Evolutionary conservation across 2,797 vertebrate genomes (phyloP).

Genomic region (Novumbra hubbsi): DNA sequence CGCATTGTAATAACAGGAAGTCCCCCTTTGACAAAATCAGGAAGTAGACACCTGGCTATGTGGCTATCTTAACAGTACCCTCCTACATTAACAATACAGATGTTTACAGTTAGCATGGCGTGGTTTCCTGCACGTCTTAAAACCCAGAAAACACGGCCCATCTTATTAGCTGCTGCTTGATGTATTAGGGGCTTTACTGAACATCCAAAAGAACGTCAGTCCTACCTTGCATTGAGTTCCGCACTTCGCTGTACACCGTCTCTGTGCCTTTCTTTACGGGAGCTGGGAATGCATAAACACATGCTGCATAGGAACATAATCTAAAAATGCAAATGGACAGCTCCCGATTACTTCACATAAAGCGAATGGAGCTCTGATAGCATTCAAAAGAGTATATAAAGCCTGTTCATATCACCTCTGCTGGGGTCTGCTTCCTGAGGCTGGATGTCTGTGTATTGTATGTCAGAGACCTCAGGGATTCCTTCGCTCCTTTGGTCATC

Average conservation of each 20-base stretch:
- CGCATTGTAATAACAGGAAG: constrained; percentile 71
- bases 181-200: constrained; percentile 11
- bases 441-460: constrained; percentile 50
- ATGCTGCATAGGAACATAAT: background rate
- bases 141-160: constrained; percentile 12
- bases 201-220: constrained; percentile 21
- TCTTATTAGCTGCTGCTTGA: constrained; percentile 17
- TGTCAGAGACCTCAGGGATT: constrained; percentile 43
- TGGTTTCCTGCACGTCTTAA: constrained; percentile 52
- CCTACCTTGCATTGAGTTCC: constrained; percentile 60
- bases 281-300: constrained; percentile 34
- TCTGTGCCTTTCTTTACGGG: constrained; percentile 44
- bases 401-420: constrained; percentile 49
- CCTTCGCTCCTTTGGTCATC: constrained; percentile 59
- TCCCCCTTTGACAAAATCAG: constrained; percentile 57
- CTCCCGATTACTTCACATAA: background rate
- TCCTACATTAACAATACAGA: constrained; percentile 66
- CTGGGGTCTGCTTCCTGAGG: constrained; percentile 39
- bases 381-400: background rate
- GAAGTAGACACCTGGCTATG: constrained; percentile 69
- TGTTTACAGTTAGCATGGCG: constrained; percentile 54
- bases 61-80: constrained; percentile 50
- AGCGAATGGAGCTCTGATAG: background rate
- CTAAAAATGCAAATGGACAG: background rate
- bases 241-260: constrained; percentile 51